A percentile compares a stretch with the other conserved stretches of the same genome.
phyloP scores from a whole-genome alignment of 37 sponge, comb jelly and placozoan species.

The Geodia barretti region DNA sequence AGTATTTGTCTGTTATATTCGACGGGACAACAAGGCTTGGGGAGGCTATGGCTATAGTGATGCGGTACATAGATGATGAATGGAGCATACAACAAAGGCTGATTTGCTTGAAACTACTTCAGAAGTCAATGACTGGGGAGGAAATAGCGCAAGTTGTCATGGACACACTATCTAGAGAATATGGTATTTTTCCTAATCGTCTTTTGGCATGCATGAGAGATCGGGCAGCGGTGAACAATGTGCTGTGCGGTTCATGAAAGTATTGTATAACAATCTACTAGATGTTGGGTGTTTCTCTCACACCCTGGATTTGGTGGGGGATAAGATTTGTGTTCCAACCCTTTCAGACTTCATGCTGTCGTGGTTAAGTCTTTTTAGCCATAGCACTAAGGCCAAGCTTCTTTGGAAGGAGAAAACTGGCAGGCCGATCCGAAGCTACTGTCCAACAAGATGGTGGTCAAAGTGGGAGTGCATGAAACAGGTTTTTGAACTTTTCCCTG shows the following conservation, averaged over 20 bases:
- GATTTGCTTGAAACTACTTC: slow-evolving; percentile 23
- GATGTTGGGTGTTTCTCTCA: slow-evolving; percentile 61
- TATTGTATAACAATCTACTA: slow-evolving; percentile 24
- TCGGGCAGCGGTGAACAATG: neutral
- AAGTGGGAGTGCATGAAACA: slow-evolving; percentile 51
- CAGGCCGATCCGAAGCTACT: slow-evolving; percentile 31
- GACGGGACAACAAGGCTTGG: too few relatives aligned
- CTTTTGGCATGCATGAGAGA: too few relatives aligned
- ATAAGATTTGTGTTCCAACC: slow-evolving; percentile 18
- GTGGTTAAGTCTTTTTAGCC: slow-evolving; percentile 46
- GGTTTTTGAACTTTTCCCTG: slow-evolving; percentile 39
- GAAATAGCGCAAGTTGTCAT: too few relatives aligned
- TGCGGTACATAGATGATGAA: slow-evolving; percentile 30
- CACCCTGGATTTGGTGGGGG: slow-evolving; percentile 54
- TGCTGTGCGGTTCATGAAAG: slow-evolving; percentile 30
- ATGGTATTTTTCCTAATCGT: too few relatives aligned
- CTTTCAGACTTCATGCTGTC: slow-evolving; percentile 23
- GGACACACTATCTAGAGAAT: too few relatives aligned
- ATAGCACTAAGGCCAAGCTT: slow-evolving; percentile 46
- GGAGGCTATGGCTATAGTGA: slow-evolving; percentile 40
- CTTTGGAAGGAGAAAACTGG: slow-evolving; percentile 44
- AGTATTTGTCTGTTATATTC: slow-evolving; percentile 26
- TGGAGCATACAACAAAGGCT: slow-evolving; percentile 29
- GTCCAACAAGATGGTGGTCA: slow-evolving; percentile 56
- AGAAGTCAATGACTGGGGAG: slow-evolving; percentile 23